Evolutionary conservation across 2,888 invertebrate genomes (phyloP).

Genomic region (Nephrotoma appendiculata): DNA sequence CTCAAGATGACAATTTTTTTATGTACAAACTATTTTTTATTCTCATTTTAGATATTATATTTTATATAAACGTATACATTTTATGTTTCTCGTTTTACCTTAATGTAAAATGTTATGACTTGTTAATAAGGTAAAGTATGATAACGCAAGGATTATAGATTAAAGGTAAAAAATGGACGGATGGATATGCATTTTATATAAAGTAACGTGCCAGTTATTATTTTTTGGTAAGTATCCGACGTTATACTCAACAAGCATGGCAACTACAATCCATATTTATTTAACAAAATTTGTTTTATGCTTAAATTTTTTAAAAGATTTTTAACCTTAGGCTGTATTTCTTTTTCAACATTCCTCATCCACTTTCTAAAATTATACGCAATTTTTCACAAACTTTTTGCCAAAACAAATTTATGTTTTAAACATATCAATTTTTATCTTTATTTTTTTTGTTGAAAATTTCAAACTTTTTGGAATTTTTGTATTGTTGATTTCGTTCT

Average conservation of each 20-base stretch:
- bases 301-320: not conserved
- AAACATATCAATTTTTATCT: too few relatives aligned
- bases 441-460: too few relatives aligned
- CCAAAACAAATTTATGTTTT: too few relatives aligned
- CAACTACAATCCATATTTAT: too few relatives aligned
- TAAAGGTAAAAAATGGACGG: not conserved
- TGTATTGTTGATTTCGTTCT: too few relatives aligned
- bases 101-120: not conserved
- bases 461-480: too few relatives aligned
- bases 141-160: not conserved
- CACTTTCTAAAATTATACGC: not conserved
- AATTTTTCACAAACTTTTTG: too few relatives aligned
- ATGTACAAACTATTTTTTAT: not conserved
- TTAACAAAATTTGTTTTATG: too few relatives aligned
- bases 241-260: too few relatives aligned
- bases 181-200: not conserved
- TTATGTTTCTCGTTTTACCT: not conserved
- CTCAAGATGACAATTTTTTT: not conserved
- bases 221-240: not conserved
- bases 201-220: not conserved
- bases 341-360: not conserved
- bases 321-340: not conserved
- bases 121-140: not conserved
- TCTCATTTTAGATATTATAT: not conserved
- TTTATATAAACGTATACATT: not conserved